Base-by-base conservation (phyloP, 2,888 invertebrate genomes). In the Erannis defoliaria region DNA sequence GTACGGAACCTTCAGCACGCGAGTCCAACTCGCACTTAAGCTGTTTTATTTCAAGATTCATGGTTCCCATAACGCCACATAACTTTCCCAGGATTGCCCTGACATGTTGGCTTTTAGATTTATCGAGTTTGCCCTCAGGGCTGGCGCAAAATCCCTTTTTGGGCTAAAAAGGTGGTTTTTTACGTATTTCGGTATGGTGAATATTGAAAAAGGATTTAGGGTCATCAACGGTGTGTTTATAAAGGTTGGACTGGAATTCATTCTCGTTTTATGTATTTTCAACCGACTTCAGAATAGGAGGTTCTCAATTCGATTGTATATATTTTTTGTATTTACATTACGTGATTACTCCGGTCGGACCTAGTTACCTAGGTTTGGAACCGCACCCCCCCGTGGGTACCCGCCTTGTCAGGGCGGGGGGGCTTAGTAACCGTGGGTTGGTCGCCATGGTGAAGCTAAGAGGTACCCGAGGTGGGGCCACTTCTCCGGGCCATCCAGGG, bases 91-190 rank as follows among this genome's bases (percentile, higher is more conserved):
- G 46, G 53, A 53, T 58, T 35, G 16, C 1, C 33, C 46, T 53
- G 53, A 59, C 59, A 53, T 33, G 59, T 59, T 53, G 53, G 53
- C 53, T 59, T 40, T 12, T 51, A 59, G 23, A 59, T 59, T 59
- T 59, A 59, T 59, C 38, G 45, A 12, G 26, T 18, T 1, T 31
- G 31, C 46, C 46, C 46, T 31, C 16, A 12, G 46, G 46, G 37
- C 29, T 33, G 53, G 31, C 53, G 31, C 16, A 16, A 10, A 35
- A 43, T 18, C 45, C 53, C 23, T 59, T 59, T 59, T 33, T 21
- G 40, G 31, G 51, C 21, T 21, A 33, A 53, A 59, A 51, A 49
- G 26, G 43, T 45, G 43, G 19, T 53, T 53, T 53, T 42, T 42
- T 21, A 51, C 46, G 29, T 31, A 46, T 46, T 46, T 46, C 10